Percentiles rank a stretch among this genome's conserved stretches.
These are phyloP conservation scores for Heterodera carotae DNA, from an alignment of 1,140 invertebrate genomes.

Conservation along the genomic window DNA sequence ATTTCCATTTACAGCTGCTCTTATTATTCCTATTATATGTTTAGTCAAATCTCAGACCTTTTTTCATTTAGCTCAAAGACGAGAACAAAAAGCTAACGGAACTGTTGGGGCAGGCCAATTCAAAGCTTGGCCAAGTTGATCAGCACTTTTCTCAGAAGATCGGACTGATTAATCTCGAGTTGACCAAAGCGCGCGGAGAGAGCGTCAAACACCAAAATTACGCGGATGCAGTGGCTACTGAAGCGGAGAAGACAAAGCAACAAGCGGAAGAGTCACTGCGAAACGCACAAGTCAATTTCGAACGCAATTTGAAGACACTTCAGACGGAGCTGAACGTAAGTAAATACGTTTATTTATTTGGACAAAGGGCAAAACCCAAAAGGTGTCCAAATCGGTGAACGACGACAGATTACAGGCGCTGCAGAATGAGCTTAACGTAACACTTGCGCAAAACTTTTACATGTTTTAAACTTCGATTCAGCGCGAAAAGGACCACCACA, in stretches of 20 bases:
- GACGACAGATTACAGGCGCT: neutral
- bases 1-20: no score
- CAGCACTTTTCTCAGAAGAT: neutral
- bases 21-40: no score
- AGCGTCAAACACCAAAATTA: neutral
- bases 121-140: neutral
- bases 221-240: neutral
- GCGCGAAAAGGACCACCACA: conserved; percentile 10
- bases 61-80: conserved; percentile 21
- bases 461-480: neutral
- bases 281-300: neutral
- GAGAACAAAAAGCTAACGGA: conserved; percentile 24
- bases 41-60: no score
- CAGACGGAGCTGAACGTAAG: conserved; percentile 1
- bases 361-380: neutral
- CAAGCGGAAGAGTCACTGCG: neutral
- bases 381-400: neutral
- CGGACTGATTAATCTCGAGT: neutral
- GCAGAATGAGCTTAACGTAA: conserved; percentile 1
- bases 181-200: conserved; percentile 4
- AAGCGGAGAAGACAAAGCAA: neutral
- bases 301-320: neutral
- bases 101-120: neutral
- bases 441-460: no score
- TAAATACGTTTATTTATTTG: no score